phyloP scores from a whole-genome alignment of 2,888 invertebrate genomes.

The Lordiphosa fenestrarum region DNA sequence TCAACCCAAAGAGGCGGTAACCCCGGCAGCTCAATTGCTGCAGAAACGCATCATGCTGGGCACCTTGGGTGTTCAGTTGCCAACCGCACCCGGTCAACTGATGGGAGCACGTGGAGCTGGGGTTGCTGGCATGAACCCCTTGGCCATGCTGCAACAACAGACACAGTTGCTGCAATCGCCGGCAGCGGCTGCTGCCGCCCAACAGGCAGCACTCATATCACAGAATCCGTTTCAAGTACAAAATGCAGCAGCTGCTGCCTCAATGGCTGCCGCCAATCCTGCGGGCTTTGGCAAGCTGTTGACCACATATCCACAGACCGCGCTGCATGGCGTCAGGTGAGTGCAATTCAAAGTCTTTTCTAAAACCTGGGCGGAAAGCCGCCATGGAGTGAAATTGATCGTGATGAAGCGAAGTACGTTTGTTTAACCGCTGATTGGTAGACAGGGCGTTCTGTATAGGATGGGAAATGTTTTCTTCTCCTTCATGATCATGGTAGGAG shows the following conservation, averaged over 20 bases:
- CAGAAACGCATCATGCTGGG: constrained; percentile 87
- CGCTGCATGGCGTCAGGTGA: constrained; percentile 80
- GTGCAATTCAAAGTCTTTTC: constrained; percentile 8
- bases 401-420: no score
- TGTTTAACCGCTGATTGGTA: no score
- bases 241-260: constrained; percentile 83
- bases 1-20: constrained; percentile 93
- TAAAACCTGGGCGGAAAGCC: no score
- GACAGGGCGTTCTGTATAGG: no score
- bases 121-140: constrained; percentile 82
- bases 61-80: constrained; percentile 84
- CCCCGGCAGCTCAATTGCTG: constrained; percentile 85
- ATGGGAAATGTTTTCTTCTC: no score
- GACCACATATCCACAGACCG: constrained; percentile 83
- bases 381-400: no score
- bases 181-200: constrained; percentile 78
- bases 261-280: constrained; percentile 82
- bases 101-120: constrained; percentile 80
- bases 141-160: constrained; percentile 82
- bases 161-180: constrained; percentile 77
- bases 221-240: constrained; percentile 82
- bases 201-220: constrained; percentile 80
- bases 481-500: no score
- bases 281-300: constrained; percentile 86
- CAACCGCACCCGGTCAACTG: constrained; percentile 82